Conservation (phyloP, 2,888 invertebrate species). For the Drosophila rellima region DNA sequence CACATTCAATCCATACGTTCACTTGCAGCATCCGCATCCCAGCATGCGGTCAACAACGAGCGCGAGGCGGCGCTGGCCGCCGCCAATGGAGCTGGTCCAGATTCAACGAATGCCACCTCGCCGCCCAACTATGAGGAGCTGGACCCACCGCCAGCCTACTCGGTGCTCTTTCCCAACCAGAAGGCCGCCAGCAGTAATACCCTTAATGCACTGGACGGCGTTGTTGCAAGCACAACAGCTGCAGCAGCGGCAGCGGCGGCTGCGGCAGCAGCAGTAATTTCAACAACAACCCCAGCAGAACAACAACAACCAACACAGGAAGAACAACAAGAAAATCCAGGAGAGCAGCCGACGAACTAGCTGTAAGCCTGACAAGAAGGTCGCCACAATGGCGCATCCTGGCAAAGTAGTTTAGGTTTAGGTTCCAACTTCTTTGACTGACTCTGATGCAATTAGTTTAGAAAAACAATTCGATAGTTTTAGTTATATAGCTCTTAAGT, state of each 20-base stretch:
- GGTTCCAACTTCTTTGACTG: constrained; percentile 75
- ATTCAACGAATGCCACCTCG: constrained; percentile 72
- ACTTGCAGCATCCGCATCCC: constrained; percentile 85
- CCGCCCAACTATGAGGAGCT: constrained; percentile 89
- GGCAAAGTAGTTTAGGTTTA: constrained; percentile 65
- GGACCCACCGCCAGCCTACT: constrained; percentile 89
- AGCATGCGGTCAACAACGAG: constrained; percentile 84
- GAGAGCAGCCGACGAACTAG: constrained; percentile 59
- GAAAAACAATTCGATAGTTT: constrained; percentile 51
- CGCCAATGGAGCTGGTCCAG: constrained; percentile 69
- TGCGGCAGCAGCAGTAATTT: constrained; percentile 23
- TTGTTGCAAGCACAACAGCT: constrained; percentile 57
- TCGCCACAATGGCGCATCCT: constrained; percentile 59
- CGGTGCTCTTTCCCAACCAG: constrained; percentile 88
- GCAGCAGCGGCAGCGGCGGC: constrained; percentile 47
- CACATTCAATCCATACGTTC: constrained; percentile 83
- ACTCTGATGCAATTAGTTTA: constrained; percentile 81
- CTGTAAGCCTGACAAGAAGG: constrained; percentile 66
- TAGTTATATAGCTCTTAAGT: constrained; percentile 65
- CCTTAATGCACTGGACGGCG: constrained; percentile 69
- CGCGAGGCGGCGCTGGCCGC: constrained; percentile 83
- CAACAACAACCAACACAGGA: constrained; percentile 24
- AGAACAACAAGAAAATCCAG: constrained; percentile 34
- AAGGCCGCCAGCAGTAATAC: constrained; percentile 82
- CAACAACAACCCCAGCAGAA: constrained; percentile 33